Evolutionary conservation across 2,113 vertebrate genomes (phyloP).

Genomic region (Aldabrachelys gigantea): DNA sequence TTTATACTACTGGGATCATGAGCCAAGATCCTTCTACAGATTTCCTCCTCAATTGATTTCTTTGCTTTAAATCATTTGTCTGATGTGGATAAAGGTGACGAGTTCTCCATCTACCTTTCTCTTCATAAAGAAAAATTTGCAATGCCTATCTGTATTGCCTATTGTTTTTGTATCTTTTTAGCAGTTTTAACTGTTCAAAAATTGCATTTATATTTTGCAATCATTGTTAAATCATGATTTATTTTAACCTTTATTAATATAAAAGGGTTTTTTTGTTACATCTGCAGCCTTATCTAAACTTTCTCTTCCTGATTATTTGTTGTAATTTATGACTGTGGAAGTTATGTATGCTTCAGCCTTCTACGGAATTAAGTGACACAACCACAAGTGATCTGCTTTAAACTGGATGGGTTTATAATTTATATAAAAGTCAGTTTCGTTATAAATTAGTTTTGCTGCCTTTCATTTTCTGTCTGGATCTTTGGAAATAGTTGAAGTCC

Average conservation of each 20-base stretch:
- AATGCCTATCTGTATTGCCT: slow-evolving; percentile 74
- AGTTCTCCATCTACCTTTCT: slow-evolving; percentile 62
- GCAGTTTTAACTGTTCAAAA: slow-evolving; percentile 76
- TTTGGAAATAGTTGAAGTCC: not conserved
- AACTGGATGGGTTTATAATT: slow-evolving; percentile 81
- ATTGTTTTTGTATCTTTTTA: slow-evolving; percentile 76
- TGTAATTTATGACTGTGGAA: slow-evolving; percentile 78
- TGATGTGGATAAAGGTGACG: slow-evolving; percentile 67
- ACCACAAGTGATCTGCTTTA: slow-evolving; percentile 73
- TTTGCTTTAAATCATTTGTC: slow-evolving; percentile 59
- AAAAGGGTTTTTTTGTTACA: slow-evolving; percentile 67
- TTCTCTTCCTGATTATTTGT: slow-evolving; percentile 63
- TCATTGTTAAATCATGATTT: slow-evolving; percentile 76
- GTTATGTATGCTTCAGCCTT: slow-evolving; percentile 67
- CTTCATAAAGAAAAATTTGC: slow-evolving; percentile 67
- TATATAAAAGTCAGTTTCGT: slow-evolving; percentile 79
- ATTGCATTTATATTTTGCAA: slow-evolving; percentile 81
- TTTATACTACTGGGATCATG: slow-evolving; percentile 80
- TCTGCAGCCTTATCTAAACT: slow-evolving; percentile 68
- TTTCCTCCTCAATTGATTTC: slow-evolving; percentile 34
- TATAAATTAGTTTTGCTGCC: slow-evolving; percentile 64
- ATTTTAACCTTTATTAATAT: slow-evolving; percentile 75
- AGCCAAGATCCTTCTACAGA: slow-evolving; percentile 74
- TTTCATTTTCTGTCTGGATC: slow-evolving; percentile 39
- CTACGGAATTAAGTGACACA: slow-evolving; percentile 70